Evolutionary conservation across 2,888 invertebrate genomes (phyloP), one percentile per base, ranked within the genome.

Genomic region (Agapostemon virescens): DNA sequence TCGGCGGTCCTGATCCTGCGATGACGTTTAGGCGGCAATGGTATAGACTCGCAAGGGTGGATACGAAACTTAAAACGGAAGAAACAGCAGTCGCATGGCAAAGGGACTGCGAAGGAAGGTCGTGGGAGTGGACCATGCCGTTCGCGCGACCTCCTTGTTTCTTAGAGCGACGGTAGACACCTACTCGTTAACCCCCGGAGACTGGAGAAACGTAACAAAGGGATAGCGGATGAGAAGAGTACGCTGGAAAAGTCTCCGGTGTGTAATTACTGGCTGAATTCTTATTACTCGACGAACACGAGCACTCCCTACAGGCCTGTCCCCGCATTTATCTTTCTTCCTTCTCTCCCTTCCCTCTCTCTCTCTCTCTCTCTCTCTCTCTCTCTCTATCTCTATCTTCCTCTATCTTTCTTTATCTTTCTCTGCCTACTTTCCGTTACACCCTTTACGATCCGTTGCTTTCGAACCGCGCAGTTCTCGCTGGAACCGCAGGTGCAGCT

Each of bases 251-350:
- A 89, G 86, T 89, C 89, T 84, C 86, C 72, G 82, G 85, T 79
- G 88, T 88, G 86, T 89, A 88, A 88, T 88, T 89, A 88, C 86
- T 83, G 83, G 75, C 82, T 83, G 87, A 88, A 88, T 88, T 89
- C 89, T 88, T 88, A 88, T 88, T 87, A 86, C 87, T 81, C 82
- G 81, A 64, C 80, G 76, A 85, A 76, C 78, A 58, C 80, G 73
- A 83, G 75, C 55, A 69, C 66, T 87, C 85, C 85, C 84, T 74
- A 77, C 79, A 84, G 86, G 83, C 81, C 83, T 88, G 84, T 86
- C 84, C 74, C 58, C 83, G 76, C 77, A 66, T 83, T 81, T 74
- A 70, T 78, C 66, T 81, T 75, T 73, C 74, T 76, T 67, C 67
- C 69, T 49, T 5, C 33, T 33, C n/a, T 49, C n/a, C 49, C n/a